Conservation (phyloP, 2,113 vertebrate genomes). For the Edolisoma coerulescens region DNA sequence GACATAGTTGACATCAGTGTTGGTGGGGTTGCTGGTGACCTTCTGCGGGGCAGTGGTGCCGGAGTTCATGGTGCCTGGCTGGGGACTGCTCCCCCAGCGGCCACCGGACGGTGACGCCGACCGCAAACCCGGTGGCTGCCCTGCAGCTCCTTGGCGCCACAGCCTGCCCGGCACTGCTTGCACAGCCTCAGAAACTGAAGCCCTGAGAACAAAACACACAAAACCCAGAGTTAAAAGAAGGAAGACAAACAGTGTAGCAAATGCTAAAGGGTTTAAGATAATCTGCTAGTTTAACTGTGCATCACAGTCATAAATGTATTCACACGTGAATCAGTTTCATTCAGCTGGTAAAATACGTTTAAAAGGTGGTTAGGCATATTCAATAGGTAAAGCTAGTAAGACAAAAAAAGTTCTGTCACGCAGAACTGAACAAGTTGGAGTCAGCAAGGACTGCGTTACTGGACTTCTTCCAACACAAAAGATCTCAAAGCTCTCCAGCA, state of each 20-base stretch:
- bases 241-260: not conserved
- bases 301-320: not conserved
- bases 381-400: not conserved
- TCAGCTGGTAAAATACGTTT: not conserved
- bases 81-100: conserved; percentile 24
- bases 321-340: not conserved
- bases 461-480: not conserved
- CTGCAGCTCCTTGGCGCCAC: not conserved
- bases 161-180: not conserved
- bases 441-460: not conserved
- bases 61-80: conserved; percentile 62
- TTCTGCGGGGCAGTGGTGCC: conserved; percentile 40
- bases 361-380: not conserved
- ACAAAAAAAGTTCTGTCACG: not conserved
- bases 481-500: not conserved
- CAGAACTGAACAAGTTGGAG: not conserved
- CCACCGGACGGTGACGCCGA: conserved; percentile 36
- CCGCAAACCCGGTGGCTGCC: not conserved
- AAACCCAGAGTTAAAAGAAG: conserved; percentile 19
- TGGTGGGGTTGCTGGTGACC: conserved; percentile 56
- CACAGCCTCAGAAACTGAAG: conserved; percentile 40
- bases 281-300: not conserved
- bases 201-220: conserved; percentile 58
- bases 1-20: conserved; percentile 80
- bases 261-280: not conserved